phyloP scores from a whole-genome alignment of 2,797 vertebrate genomes.

The Melanotaenia parkinsoni region DNA sequence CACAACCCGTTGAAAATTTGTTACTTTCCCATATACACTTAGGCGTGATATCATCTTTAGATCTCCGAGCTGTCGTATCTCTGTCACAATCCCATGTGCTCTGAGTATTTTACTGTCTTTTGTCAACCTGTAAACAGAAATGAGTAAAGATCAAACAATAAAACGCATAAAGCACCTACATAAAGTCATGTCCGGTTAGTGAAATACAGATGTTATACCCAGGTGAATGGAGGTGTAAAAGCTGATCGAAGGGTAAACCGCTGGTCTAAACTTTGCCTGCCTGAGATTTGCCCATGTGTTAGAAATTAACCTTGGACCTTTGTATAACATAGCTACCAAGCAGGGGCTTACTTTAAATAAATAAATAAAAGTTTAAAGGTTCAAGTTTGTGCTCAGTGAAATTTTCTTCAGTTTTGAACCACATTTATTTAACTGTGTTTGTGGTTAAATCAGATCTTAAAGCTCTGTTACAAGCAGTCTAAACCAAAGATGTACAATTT shows the following conservation, averaged over 20 bases:
- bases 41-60: slow-evolving; percentile 3
- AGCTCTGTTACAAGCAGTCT: not conserved
- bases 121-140: slow-evolving; percentile 6
- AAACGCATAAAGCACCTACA: not conserved
- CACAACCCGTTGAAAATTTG: slow-evolving; percentile 9
- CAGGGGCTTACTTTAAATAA: not conserved
- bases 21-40: not conserved
- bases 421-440: not conserved
- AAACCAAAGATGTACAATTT: not conserved
- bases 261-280: not conserved
- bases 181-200: not conserved
- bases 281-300: not conserved
- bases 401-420: not conserved
- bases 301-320: slow-evolving; percentile 20
- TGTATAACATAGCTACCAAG: not conserved
- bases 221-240: not conserved
- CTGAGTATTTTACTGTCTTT: slow-evolving; percentile 24
- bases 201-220: not conserved
- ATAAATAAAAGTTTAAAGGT: not conserved
- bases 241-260: not conserved
- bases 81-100: not conserved
- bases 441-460: not conserved
- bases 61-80: not conserved
- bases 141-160: not conserved
- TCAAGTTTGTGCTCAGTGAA: not conserved